Conservation (phyloP, 2,888 invertebrate species). For the Andrena praecox region DNA sequence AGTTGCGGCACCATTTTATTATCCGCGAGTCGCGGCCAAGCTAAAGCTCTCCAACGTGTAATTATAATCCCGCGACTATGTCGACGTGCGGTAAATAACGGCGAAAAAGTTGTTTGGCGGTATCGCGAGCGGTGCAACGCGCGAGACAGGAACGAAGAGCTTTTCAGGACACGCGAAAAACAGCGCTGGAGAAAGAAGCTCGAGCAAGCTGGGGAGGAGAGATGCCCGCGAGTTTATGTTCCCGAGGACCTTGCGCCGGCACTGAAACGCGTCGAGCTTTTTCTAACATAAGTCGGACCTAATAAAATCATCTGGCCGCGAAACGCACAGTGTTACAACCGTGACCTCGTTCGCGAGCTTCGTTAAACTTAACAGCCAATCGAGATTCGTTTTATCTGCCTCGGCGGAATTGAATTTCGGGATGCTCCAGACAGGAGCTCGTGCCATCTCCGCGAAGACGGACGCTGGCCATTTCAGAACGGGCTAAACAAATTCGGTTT, state of each 20-base stretch:
- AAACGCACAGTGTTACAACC: conserved; percentile 29
- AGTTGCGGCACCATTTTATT: no score
- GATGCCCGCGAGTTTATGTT: not conserved
- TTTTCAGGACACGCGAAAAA: not conserved
- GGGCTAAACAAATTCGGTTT: no score
- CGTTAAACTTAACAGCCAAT: conserved; percentile 42
- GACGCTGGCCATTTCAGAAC: no score
- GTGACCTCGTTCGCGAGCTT: conserved; percentile 38
- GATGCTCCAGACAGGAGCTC: not conserved
- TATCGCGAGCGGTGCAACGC: not conserved
- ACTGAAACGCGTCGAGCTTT: conserved; percentile 9
- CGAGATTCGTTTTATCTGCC: conserved; percentile 31
- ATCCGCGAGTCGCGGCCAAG: not conserved
- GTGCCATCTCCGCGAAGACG: not conserved
- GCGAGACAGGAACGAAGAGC: not conserved
- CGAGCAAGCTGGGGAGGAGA: not conserved
- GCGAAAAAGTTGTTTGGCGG: not conserved
- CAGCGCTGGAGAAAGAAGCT: not conserved
- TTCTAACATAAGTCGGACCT: not conserved
- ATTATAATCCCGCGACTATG: not conserved
- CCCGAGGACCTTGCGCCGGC: not conserved
- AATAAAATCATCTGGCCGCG: conserved; percentile 25
- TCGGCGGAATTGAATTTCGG: not conserved
- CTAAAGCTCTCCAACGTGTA: not conserved
- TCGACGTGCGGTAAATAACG: not conserved